These are phyloP conservation scores for Heliangelus exortis DNA, from an alignment of 2,797 vertebrate species.

Conservation along the genomic window DNA sequence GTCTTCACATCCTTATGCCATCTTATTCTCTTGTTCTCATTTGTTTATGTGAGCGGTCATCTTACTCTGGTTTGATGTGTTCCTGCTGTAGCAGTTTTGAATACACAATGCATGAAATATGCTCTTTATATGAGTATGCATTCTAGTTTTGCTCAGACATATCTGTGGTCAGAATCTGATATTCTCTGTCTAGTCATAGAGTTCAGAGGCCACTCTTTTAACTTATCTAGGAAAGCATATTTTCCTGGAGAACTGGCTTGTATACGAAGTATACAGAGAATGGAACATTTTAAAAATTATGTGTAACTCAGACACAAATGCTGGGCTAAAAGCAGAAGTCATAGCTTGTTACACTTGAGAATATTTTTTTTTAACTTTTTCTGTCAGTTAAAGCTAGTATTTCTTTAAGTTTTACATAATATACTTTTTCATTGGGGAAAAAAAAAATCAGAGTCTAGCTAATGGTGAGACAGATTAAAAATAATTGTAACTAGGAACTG, in stretches of 20 bases:
- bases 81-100: slow-evolving; percentile 20
- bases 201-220: slow-evolving; percentile 23
- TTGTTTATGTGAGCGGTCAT: slow-evolving; percentile 48
- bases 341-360: background rate
- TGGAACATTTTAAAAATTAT: slow-evolving; percentile 26
- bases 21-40: background rate
- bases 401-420: slow-evolving; percentile 43
- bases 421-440: slow-evolving; percentile 7
- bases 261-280: slow-evolving; percentile 2
- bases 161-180: background rate
- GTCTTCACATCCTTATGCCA: slow-evolving; percentile 7
- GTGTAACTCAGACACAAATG: slow-evolving; percentile 5
- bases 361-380: background rate
- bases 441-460: slow-evolving; percentile 13
- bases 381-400: background rate
- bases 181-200: background rate
- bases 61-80: slow-evolving; percentile 14
- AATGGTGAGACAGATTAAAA: slow-evolving; percentile 60
- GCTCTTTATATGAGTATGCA: background rate
- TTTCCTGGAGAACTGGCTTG: slow-evolving; percentile 37
- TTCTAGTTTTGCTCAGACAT: background rate
- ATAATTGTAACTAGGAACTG: slow-evolving; percentile 76
- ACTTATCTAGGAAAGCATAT: slow-evolving; percentile 14
- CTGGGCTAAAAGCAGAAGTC: background rate
- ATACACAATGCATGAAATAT: slow-evolving; percentile 35